A percentile compares a stretch with the other conserved stretches of the same genome.
These are phyloP conservation scores for Cossypha niveicapilla DNA, from an alignment of 2,797 vertebrate species.

Conservation along the genomic window DNA sequence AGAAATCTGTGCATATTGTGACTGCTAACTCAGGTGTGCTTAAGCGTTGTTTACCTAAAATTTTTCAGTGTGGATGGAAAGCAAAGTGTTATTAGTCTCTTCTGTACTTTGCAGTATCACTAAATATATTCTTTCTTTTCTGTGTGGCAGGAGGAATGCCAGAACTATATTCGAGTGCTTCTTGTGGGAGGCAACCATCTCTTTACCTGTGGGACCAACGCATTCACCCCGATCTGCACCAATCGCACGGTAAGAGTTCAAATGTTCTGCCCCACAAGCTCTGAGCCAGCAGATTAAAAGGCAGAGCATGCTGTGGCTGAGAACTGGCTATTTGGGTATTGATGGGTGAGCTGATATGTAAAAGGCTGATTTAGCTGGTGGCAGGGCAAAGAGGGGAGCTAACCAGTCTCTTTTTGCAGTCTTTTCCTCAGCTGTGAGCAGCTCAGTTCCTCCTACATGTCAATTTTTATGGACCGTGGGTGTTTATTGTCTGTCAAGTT, in stretches of 20 bases:
- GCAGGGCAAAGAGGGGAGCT: not conserved
- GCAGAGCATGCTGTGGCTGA: not conserved
- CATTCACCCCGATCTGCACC: constrained; percentile 96
- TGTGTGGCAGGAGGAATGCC: constrained; percentile 89
- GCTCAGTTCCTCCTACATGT: not conserved
- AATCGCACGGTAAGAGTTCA: constrained; percentile 87
- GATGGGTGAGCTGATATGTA: not conserved
- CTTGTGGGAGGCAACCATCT: constrained; percentile 90
- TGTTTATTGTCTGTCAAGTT: not conserved
- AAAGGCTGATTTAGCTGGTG: not conserved
- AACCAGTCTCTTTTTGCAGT: fast-evolving
- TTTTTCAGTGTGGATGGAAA: not conserved
- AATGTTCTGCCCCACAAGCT: not conserved
- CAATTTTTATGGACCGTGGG: not conserved
- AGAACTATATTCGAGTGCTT: constrained; percentile 97
- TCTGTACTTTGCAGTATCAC: not conserved
- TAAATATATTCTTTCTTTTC: not conserved
- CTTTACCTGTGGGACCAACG: constrained; percentile 95
- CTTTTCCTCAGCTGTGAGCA: not conserved
- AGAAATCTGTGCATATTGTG: not conserved
- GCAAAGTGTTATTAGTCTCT: not conserved
- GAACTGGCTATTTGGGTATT: not conserved
- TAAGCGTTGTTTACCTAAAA: not conserved
- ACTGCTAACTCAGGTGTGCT: not conserved
- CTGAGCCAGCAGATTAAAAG: not conserved